Conservation (phyloP, 2,113 vertebrate genomes). For the Menidia beryllina region DNA sequence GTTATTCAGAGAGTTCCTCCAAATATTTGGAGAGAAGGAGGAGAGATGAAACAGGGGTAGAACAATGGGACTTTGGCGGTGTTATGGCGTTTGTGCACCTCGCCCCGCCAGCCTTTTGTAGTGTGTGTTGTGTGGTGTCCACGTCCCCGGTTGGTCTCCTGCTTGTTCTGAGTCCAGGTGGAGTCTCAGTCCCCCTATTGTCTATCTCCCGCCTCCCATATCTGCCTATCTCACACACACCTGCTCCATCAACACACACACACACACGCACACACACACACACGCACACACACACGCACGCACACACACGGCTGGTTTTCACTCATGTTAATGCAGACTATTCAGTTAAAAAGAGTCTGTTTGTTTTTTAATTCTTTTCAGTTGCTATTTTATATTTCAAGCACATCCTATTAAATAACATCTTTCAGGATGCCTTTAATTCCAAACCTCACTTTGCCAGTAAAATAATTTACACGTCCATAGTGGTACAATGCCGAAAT, state of each 20-base stretch:
- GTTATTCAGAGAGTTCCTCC: conserved; percentile 82
- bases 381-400: conserved; percentile 9
- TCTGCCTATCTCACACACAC: conserved; percentile 60
- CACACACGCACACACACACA: conserved; percentile 16
- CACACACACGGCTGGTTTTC: conserved; percentile 49
- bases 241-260: conserved; percentile 52
- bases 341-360: neutral
- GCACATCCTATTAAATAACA: conserved; percentile 5
- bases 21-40: conserved; percentile 86
- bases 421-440: conserved; percentile 18
- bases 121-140: conserved; percentile 67
- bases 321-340: conserved; percentile 30
- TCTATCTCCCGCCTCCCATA: conserved; percentile 14
- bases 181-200: conserved; percentile 46
- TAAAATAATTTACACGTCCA: conserved; percentile 23
- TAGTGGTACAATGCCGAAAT: conserved; percentile 36
- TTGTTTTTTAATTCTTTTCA: neutral
- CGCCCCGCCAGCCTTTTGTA: conserved; percentile 80
- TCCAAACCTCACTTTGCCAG: conserved; percentile 27
- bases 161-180: conserved; percentile 76
- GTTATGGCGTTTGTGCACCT: conserved; percentile 81
- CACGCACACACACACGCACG: too few species aligned
- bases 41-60: conserved; percentile 82
- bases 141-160: conserved; percentile 61
- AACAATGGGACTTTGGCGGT: conserved; percentile 82